Evolutionary conservation across 2,888 invertebrate genomes (phyloP), one percentile per base, ranked within the genome.

Genomic region (Pandemis cinnamomeana): DNA sequence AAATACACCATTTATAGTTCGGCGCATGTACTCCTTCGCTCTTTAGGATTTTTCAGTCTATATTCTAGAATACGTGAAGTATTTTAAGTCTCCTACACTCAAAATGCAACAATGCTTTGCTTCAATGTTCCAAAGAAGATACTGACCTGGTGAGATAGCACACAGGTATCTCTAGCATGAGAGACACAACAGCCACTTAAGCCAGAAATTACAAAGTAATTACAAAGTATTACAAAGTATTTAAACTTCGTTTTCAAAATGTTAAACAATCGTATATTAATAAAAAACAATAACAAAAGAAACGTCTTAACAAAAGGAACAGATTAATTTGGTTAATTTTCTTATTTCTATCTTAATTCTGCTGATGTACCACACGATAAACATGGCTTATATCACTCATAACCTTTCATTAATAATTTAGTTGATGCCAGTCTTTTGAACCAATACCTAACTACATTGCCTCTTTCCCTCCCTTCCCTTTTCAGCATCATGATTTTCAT

Each of bases 351-450:
- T 5, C n/a, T 72, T 46, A 7, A 41, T 72, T 48, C 8, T 42
- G n/a, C 5, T 36, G 20, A 10, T 13, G 13, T 41, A 68, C 63
- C 68, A 69, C 68, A 72, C 48, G 20, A 42, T 11, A 20, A 46
- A 64, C 48, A 36, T 55, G 15, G 8, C 51, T n/a, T 3, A 44
- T 20, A 36, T 13, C 20, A 13, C 7, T 15, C 67, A 44, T 62
- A 15, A 62, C 72, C 27, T 42, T 27, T 8, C 44, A 48, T 48
- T 53, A 71, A 71, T 71, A 71, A 71, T 55, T 71, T 71, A 64
- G 44, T 7, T 55, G 53, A 64, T 44, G 15, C 69, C 73, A 73
- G 72, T 69, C 68, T 69, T 73, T 48, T 27, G 27, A 46, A 36
- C 27, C 27, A 36, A 36, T 36, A 36, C 27, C 27, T 36, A 4